Percentiles rank a stretch among this genome's conserved stretches.
Evolutionary conservation across 2,113 vertebrate species (phyloP).

Genomic region (Cyprichromis sp.): DNA sequence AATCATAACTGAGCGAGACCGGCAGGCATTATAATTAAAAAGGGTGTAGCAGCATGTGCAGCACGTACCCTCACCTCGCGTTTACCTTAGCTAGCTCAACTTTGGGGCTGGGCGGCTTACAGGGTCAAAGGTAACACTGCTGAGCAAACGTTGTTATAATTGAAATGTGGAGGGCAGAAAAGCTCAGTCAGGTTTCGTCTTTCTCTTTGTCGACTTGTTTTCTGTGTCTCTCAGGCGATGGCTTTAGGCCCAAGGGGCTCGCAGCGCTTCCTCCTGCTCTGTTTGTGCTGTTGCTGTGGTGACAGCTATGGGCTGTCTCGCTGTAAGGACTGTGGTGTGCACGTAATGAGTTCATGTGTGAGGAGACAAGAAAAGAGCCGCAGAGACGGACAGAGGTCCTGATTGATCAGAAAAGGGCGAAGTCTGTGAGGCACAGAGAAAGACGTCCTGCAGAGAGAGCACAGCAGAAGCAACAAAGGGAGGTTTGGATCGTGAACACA

Average conservation of each 20-base stretch:
- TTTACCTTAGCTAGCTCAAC: not conserved
- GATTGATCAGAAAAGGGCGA: not conserved
- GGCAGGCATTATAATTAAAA: not conserved
- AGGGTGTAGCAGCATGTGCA: not conserved
- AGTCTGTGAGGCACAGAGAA: not conserved
- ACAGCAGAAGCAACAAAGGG: not conserved
- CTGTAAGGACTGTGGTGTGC: not conserved
- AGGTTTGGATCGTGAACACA: not conserved
- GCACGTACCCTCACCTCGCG: not conserved
- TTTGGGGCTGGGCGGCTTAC: not conserved
- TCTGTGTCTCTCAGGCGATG: not conserved
- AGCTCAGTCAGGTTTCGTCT: not conserved
- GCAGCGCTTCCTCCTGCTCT: slow-evolving; percentile 23
- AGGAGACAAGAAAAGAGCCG: not conserved
- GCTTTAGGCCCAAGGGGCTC: not conserved
- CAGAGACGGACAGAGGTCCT: not conserved
- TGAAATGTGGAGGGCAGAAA: not conserved
- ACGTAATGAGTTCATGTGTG: not conserved
- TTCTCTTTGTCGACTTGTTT: not conserved
- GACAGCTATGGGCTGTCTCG: not conserved
- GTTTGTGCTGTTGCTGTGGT: slow-evolving; percentile 35
- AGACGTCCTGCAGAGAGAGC: not conserved
- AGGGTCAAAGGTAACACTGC: not conserved
- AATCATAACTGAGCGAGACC: not conserved
- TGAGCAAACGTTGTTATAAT: not conserved